These are phyloP conservation scores for Plagodis dolabraria DNA, from an alignment of 2,888 invertebrate species.

Conservation along the genomic window DNA sequence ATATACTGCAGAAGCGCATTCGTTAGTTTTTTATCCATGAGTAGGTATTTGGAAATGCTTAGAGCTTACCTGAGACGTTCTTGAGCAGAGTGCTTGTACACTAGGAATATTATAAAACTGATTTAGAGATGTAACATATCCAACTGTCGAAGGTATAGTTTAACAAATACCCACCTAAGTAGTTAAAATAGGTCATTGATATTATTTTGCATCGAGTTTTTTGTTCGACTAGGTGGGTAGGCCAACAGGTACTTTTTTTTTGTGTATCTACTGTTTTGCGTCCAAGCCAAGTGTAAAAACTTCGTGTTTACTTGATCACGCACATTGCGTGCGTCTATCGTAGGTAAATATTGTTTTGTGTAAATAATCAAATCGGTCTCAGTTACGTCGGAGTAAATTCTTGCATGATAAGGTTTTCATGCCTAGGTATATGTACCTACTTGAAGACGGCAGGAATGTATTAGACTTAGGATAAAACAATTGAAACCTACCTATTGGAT, in stretches of 20 bases:
- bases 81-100: too few relatives aligned
- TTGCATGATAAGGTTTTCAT: constrained; percentile 8
- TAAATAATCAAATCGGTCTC: constrained; percentile 40
- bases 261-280: constrained; percentile 1
- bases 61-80: too few relatives aligned
- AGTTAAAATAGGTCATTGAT: constrained; percentile 8
- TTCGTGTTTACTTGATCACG: constrained; percentile 17
- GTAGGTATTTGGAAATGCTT: too few relatives aligned
- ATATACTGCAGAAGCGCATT: too few relatives aligned
- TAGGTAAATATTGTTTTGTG: constrained; percentile 35
- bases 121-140: neutral
- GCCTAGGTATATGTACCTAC: too few relatives aligned
- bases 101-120: too few relatives aligned
- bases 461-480: neutral
- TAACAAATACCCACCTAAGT: neutral
- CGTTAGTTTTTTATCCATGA: too few relatives aligned
- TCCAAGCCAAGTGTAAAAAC: neutral
- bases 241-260: constrained; percentile 17
- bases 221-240: too few relatives aligned
- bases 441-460: too few relatives aligned
- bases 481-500: too few relatives aligned
- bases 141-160: neutral
- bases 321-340: constrained; percentile 36
- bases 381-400: constrained; percentile 13
- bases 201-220: constrained; percentile 7